Percentiles rank a stretch among this genome's conserved stretches.
Conservation (phyloP, 2,113 vertebrate genomes). For the Chrysemys picta region DNA sequence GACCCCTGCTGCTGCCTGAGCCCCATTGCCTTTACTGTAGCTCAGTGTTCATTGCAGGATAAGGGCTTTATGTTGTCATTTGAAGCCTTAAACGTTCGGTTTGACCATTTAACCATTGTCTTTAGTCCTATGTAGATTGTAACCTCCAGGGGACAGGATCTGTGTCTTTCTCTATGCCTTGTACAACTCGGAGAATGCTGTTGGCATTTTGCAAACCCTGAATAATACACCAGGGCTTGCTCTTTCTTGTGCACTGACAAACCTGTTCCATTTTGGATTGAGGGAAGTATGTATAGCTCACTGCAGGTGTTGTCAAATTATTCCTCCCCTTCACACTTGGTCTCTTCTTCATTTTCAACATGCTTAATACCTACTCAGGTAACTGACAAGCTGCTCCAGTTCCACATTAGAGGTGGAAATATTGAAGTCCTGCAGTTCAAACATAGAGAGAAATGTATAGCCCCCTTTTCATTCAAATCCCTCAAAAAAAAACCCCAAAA, state of each 20-base stretch:
- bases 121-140: background rate
- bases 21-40: background rate
- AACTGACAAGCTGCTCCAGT: conserved; percentile 66
- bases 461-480: conserved; percentile 58
- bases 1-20: background rate
- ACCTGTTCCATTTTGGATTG: conserved; percentile 63
- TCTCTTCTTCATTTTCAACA: conserved; percentile 67
- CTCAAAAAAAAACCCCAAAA: background rate
- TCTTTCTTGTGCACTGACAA: conserved; percentile 55
- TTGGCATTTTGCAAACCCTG: conserved; percentile 54
- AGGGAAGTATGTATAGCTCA: conserved; percentile 49
- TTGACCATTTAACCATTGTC: conserved; percentile 8
- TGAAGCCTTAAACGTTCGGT: conserved; percentile 11
- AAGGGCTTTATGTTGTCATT: background rate
- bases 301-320: conserved; percentile 75
- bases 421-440: conserved; percentile 63
- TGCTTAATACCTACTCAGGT: conserved; percentile 64
- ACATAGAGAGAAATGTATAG: conserved; percentile 59
- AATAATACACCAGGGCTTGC: conserved; percentile 56
- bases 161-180: conserved; percentile 16
- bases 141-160: conserved; percentile 38
- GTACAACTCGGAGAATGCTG: conserved; percentile 43
- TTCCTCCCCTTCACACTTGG: conserved; percentile 75
- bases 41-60: background rate
- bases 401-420: conserved; percentile 65